These are phyloP conservation scores for Rhombomys opimus DNA, from an alignment of 2,113 vertebrate genomes.

Conservation along the genomic window DNA sequence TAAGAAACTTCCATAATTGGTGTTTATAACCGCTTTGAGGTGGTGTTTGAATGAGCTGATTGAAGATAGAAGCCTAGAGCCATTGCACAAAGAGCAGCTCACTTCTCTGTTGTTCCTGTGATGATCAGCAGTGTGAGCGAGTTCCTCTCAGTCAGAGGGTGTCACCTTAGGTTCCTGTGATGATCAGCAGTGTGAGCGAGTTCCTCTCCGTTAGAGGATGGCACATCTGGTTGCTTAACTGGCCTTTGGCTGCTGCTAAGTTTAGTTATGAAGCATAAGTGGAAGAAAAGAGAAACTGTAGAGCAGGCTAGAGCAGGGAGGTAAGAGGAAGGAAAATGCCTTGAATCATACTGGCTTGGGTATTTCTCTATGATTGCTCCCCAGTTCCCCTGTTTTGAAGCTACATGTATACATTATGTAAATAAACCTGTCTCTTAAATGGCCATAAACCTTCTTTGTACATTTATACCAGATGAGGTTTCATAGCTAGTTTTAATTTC, in stretches of 20 bases:
- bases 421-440: not conserved
- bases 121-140: not conserved
- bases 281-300: not conserved
- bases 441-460: not conserved
- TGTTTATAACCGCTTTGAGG: not conserved
- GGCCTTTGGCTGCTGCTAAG: not conserved
- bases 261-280: not conserved
- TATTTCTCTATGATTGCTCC: not conserved
- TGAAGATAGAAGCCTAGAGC: not conserved
- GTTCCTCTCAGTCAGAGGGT: not conserved
- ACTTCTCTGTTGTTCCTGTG: not conserved
- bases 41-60: not conserved
- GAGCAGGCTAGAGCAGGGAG: not conserved
- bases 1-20: slow-evolving; percentile 80
- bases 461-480: not conserved
- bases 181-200: not conserved
- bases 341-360: not conserved
- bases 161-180: not conserved
- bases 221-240: not conserved
- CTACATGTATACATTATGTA: not conserved
- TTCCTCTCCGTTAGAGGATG: not conserved
- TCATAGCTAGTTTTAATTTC: not conserved
- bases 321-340: not conserved
- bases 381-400: not conserved
- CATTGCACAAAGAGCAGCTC: not conserved